Evolutionary conservation across 2,888 invertebrate species (phyloP), one percentile per base, ranked within the genome.

Genomic region (Melipona beecheii): DNA sequence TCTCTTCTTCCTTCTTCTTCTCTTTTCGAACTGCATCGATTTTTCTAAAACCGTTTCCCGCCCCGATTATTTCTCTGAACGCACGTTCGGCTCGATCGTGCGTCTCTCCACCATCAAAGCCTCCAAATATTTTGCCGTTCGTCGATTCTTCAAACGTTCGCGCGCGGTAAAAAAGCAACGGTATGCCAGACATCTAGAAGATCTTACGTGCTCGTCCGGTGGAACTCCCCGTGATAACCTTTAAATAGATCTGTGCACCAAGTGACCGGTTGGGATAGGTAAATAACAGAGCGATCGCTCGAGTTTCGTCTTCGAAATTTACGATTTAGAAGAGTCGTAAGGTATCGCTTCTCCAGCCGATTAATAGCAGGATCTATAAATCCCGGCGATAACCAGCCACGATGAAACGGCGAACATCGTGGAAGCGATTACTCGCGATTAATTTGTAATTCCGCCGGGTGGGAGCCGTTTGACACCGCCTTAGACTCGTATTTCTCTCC

Each of bases 401-500:
- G 81, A 49, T 15, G 50, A 65, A 65, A 49, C 13, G 31, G 52
- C n/a, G 15, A 43, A 24, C 4, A 49, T 58, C 9, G 62, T 64
- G n/a, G 19, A 65, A 17, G 56, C 76, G 19, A 75, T 73, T 66
- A 60, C 43, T 19, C 52, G 77, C 69, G 69, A 83, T 83, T 74
- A 70, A 83, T 83, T 54, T 13, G 77, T 52, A 65, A 83, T 70
- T 27, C 19, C 36, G n/a, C 5, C n/a, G 50, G n/a, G 31, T 62
- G 65, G 60, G 50, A 31, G 73, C 21, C 19, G 58, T 82, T 81
- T 78, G 79, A 88, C 79, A 84, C 56, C 75, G 68, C 52, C 43
- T 43, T 49, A 64, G 66, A 80, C 71, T 90, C 84, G 74, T 86
- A 81, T 90, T 87, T 90, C 89, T 87, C 81, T 78, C 84, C 83